A percentile compares a stretch with the other conserved stretches of the same genome.
These are phyloP conservation scores for Polydrusus cervinus DNA, from an alignment of 2,888 invertebrate species.

Conservation along the genomic window DNA sequence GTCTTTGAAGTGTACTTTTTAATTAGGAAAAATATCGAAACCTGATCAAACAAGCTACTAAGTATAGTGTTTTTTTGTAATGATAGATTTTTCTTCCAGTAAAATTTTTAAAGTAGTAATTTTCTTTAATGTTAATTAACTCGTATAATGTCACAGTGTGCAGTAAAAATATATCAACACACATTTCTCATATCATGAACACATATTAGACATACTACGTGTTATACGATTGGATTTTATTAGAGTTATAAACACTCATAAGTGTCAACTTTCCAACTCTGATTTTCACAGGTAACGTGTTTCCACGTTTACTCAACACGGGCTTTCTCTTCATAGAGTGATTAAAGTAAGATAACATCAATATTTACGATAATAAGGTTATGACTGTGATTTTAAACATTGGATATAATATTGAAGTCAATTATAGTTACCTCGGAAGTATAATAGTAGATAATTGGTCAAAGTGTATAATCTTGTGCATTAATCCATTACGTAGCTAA, in stretches of 20 bases:
- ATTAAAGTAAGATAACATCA: not conserved
- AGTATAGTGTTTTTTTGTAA: too few relatives aligned
- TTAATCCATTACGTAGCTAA: not conserved
- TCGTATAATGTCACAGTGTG: too few relatives aligned
- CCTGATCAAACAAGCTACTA: too few relatives aligned
- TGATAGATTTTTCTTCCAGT: too few relatives aligned
- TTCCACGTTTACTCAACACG: not conserved
- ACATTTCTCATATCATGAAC: too few relatives aligned
- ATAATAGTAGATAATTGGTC: slow-evolving; percentile 2
- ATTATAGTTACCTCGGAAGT: slow-evolving; percentile 15
- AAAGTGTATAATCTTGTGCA: not conserved
- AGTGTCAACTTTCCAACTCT: not conserved
- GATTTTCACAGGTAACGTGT: not conserved
- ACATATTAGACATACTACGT: not conserved
- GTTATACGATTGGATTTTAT: not conserved
- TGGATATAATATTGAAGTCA: slow-evolving; percentile 14
- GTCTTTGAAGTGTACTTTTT: too few relatives aligned
- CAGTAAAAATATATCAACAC: too few relatives aligned
- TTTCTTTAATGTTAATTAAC: too few relatives aligned
- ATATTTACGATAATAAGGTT: slow-evolving; percentile 13
- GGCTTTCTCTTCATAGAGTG: not conserved
- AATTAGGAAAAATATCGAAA: too few relatives aligned
- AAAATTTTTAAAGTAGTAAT: too few relatives aligned
- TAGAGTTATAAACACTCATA: too few relatives aligned
- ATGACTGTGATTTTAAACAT: slow-evolving; percentile 1